Evolutionary conservation across 2,113 vertebrate species (phyloP).

Genomic region (Ceyx cyanopectus): DNA sequence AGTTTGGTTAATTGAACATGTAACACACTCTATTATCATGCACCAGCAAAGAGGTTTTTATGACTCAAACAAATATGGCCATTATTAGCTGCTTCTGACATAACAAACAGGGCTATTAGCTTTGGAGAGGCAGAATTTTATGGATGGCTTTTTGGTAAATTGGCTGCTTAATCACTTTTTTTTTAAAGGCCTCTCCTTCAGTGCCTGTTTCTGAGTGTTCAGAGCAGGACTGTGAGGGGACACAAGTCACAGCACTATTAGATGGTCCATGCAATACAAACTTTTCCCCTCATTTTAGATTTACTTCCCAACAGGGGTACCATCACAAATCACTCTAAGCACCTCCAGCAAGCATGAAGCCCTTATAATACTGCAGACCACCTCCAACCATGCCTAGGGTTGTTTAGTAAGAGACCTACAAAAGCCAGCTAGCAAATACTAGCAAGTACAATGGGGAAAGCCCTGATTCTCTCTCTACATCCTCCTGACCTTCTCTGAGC

Average conservation of each 20-base stretch:
- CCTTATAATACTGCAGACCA: background rate
- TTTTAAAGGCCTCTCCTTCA: background rate
- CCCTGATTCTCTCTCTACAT: background rate
- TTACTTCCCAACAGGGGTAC: slow-evolving; percentile 30
- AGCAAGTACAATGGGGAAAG: fast-evolving
- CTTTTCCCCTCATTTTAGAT: slow-evolving; percentile 20
- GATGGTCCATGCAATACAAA: background rate
- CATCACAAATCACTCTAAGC: background rate
- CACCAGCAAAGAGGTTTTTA: slow-evolving; percentile 36
- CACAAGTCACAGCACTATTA: background rate
- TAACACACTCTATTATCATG: slow-evolving; percentile 44
- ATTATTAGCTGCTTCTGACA: slow-evolving; percentile 62
- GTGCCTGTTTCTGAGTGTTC: background rate
- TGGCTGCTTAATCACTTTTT: slow-evolving; percentile 28
- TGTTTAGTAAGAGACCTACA: slow-evolving; percentile 7
- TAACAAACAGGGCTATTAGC: slow-evolving; percentile 56
- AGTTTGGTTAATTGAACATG: slow-evolving; percentile 66
- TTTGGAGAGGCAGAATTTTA: slow-evolving; percentile 27
- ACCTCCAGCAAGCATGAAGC: background rate
- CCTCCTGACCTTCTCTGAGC: background rate
- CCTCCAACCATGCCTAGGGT: background rate
- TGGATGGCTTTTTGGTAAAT: slow-evolving; percentile 51
- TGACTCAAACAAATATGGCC: slow-evolving; percentile 50
- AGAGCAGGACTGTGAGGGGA: background rate
- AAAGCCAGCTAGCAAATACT: slow-evolving; percentile 45